Evolutionary conservation across 2,797 vertebrate genomes (phyloP), one percentile per base, ranked within the genome.

Genomic region (Tadarida brasiliensis): DNA sequence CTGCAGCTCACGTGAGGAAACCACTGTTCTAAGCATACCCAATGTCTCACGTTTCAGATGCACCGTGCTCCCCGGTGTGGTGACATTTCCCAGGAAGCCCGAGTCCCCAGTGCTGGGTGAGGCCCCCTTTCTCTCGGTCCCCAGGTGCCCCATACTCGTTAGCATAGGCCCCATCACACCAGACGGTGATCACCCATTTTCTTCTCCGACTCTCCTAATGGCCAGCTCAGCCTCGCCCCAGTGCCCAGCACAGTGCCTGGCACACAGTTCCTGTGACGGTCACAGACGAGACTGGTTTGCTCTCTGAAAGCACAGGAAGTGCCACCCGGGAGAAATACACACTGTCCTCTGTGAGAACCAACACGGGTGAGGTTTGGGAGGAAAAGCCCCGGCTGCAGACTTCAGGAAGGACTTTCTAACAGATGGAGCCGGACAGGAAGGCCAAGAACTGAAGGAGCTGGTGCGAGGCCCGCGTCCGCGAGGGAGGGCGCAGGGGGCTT

Each of bases 331-430:
- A 57, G 57, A 85, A 39, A 80, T 16, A 17, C 4, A 54, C 11
- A 20, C 22, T 51, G 57, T 39, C 71, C 86, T 74, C 33, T 20
- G 7, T 14, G 26, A 74, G 33, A 92, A 56, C 77, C 81, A 86
- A 2, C 1, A 0, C 11, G 39, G 33, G 10, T 47, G 57, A 5
- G 7, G 4, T 44, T 56, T 63, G 59, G 14, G 28, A 80, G 22
- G 77, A 33, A 54, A 80, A 19, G 44, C 71, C 78, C 44, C 0
- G 3, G 19, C 0, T 59, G 20, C 22, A 81, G 35, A 68, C 26
- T 57, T 85, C 15, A 68, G 70, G 33, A 92, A 85, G 39, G 49
- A 63, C 28, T 81, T 92, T 54, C 77, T 51, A 49, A 80, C 49
- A 51, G 39, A 39, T n/a, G 67, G 49, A 28, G 30, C 17, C 59